Evolutionary conservation across 2,888 invertebrate genomes (phyloP).

Genomic region (Achlya flavicornis): DNA sequence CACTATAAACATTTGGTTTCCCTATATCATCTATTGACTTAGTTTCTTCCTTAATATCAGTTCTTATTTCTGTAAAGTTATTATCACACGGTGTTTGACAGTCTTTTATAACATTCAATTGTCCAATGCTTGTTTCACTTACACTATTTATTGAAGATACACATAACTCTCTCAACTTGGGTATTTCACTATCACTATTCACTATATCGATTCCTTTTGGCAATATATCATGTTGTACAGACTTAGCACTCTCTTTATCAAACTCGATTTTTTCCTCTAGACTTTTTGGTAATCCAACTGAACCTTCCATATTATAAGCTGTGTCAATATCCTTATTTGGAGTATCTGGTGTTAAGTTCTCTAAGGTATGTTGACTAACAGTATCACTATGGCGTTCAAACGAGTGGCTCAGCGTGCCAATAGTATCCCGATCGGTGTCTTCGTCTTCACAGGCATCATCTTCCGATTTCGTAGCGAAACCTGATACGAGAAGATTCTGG

Average conservation of each 20-base stretch:
- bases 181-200: conserved; percentile 68
- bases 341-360: conserved; percentile 75
- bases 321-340: conserved; percentile 68
- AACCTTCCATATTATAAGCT: conserved; percentile 37
- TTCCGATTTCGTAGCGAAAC: conserved; percentile 51
- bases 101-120: conserved; percentile 72
- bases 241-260: conserved; percentile 30
- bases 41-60: conserved; percentile 70
- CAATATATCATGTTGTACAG: conserved; percentile 55
- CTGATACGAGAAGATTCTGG: conserved; percentile 68
- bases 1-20: conserved; percentile 39
- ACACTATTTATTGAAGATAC: conserved; percentile 73
- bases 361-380: conserved; percentile 72
- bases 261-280: conserved; percentile 38
- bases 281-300: conserved; percentile 20
- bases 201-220: conserved; percentile 68
- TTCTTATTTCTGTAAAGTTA: conserved; percentile 65
- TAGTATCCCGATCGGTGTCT: conserved; percentile 68
- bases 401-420: conserved; percentile 76
- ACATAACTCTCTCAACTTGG: conserved; percentile 73
- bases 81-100: conserved; percentile 76
- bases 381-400: conserved; percentile 76
- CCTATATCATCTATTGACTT: conserved; percentile 74
- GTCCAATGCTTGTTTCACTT: conserved; percentile 63
- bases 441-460: conserved; percentile 58